Evolutionary conservation across 2,113 vertebrate genomes (phyloP).

Genomic region (Nesogale talazaci): DNA sequence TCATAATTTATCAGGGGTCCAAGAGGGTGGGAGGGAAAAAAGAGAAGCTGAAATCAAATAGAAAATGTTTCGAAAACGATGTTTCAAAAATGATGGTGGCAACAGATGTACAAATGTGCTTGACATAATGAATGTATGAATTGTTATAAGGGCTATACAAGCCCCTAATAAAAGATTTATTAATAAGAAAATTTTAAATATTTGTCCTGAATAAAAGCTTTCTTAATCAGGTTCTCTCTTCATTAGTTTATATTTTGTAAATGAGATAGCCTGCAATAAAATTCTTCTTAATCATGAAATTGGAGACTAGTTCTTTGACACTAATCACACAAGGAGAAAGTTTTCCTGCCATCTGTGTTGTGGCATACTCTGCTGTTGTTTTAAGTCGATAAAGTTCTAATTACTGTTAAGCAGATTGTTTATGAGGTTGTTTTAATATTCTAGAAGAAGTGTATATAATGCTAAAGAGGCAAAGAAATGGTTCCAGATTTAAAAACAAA

Average conservation of each 20-base stretch:
- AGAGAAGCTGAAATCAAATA: too few relatives aligned
- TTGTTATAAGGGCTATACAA: too few relatives aligned
- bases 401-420: slow-evolving; percentile 73
- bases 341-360: slow-evolving; percentile 72
- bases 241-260: slow-evolving; percentile 37
- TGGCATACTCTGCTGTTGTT: slow-evolving; percentile 68
- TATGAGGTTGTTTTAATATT: slow-evolving; percentile 72
- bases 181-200: neutral
- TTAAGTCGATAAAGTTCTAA: slow-evolving; percentile 75
- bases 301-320: slow-evolving; percentile 64
- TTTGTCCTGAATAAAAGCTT: slow-evolving; percentile 43
- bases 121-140: too few relatives aligned
- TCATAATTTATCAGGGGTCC: too few relatives aligned
- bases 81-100: too few relatives aligned
- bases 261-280: slow-evolving; percentile 47
- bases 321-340: slow-evolving; percentile 53
- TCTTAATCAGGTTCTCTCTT: slow-evolving; percentile 36
- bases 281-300: slow-evolving; percentile 62
- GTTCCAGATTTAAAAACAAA: slow-evolving; percentile 64
- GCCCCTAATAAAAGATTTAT: too few relatives aligned
- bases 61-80: too few relatives aligned
- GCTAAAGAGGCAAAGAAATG: slow-evolving; percentile 58
- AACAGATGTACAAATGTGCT: too few relatives aligned
- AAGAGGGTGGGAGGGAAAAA: too few relatives aligned
- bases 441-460: slow-evolving; percentile 60